A percentile compares a stretch with the other conserved stretches of the same genome.
Evolutionary conservation across 2,888 invertebrate genomes (phyloP).

Genomic region (Hypercompe scribonia): DNA sequence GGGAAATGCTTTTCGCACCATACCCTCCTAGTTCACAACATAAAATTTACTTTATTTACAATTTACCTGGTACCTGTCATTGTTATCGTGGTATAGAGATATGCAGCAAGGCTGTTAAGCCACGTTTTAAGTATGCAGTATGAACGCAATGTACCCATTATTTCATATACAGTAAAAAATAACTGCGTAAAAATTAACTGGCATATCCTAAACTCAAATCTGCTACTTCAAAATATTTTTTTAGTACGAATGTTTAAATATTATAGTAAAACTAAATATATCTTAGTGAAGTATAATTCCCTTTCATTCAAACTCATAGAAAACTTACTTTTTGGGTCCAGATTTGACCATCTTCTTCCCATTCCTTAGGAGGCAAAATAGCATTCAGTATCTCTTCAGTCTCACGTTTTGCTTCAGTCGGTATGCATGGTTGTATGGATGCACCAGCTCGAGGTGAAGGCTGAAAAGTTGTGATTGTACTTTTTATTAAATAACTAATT

Average conservation of each 20-base stretch:
- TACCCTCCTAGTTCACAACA: not conserved
- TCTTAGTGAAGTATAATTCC: not conserved
- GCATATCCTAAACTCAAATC: not conserved
- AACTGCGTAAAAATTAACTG: not conserved
- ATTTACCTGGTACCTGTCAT: not conserved
- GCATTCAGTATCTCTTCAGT: conserved; percentile 97
- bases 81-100: not conserved
- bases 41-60: not conserved
- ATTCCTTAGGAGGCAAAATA: conserved; percentile 97
- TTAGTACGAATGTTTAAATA: not conserved
- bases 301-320: not conserved
- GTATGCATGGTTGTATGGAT: conserved; percentile 84
- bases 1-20: no score
- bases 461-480: conserved; percentile 38
- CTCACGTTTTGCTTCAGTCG: conserved; percentile 90
- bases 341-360: conserved; percentile 97
- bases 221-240: not conserved
- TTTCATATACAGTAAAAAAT: no score
- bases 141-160: not conserved
- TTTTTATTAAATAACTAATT: not conserved
- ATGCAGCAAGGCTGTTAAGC: not conserved
- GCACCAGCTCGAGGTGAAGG: conserved; percentile 76
- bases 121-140: not conserved
- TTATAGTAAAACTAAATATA: not conserved
- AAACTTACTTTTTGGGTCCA: conserved; percentile 92